A percentile compares a stretch with the other conserved stretches of the same genome.
phyloP scores from a whole-genome alignment of 2,797 vertebrate genomes.

The Acomys russatus region DNA sequence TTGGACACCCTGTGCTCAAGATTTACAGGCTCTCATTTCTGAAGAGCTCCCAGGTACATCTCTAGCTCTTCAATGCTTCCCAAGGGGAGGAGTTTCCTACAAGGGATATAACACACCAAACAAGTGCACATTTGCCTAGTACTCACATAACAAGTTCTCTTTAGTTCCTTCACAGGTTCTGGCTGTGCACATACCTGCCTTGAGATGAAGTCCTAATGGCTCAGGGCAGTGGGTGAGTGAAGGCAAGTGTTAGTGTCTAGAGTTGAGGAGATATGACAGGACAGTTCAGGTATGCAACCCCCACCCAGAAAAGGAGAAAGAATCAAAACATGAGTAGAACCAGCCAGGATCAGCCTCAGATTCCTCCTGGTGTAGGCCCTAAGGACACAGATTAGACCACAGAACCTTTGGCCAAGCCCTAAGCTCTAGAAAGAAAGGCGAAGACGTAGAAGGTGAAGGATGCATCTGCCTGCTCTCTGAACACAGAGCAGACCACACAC shows the following conservation, averaged over 20 bases:
- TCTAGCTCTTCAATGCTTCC: neutral
- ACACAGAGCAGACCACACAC: neutral
- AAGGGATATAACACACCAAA: neutral
- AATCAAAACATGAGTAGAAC: neutral
- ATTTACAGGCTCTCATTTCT: neutral
- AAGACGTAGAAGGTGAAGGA: neutral
- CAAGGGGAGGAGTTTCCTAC: neutral
- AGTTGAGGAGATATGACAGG: neutral
- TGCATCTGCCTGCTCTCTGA: neutral
- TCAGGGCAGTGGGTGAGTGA: neutral
- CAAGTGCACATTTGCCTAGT: neutral
- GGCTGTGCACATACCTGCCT: neutral
- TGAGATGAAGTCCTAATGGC: neutral
- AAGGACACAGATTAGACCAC: neutral
- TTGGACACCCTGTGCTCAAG: neutral
- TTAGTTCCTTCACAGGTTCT: neutral
- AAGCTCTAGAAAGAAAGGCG: neutral
- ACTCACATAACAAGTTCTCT: neutral
- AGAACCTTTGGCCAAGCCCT: neutral
- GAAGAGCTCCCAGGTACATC: neutral
- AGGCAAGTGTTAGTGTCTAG: neutral
- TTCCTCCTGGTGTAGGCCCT: neutral
- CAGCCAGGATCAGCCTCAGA: neutral
- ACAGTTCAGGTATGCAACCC: neutral
- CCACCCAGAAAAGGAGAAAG: neutral